Base-by-base conservation (phyloP, 1,140 invertebrate genomes). In the Panagrolaimus sp. region DNA sequence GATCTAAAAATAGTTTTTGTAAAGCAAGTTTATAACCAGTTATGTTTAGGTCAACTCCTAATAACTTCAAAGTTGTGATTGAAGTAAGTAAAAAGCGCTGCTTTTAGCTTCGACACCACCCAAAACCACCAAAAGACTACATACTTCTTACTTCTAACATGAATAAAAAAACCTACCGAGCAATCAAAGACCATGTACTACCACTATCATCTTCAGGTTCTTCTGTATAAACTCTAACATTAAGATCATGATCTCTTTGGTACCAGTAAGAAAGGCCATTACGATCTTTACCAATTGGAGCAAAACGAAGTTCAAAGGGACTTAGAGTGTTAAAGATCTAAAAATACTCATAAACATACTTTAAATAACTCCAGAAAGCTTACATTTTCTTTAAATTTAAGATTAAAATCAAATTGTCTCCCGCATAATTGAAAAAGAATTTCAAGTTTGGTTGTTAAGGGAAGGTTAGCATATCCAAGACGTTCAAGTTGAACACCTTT, bases 361-460 rank as follows among this genome's bases (percentile, higher is more conserved):
- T 24, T 24, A 64, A 4, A 14, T 8, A 48, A 5, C 48, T 24
- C 28, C 12, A 12, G 45, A 43, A 4, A 43, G 10, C 73, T 73
- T 71, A 77, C 76, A 70, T 44, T 76, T 65, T 77, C 76, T 32
- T 78, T 77, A 63, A 77, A 77, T 62, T 77, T 77, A 8, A 68
- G 15, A 55, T 77, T 77, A 46, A 47, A 77, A 55, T 77, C 76
- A 70, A 77, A 77, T 62, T 77, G 76, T 38, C 69, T 62, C 1
- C 75, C 69, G 63, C 76, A 77, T 0, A 77, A 48, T 14, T 73
- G 73, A 46, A 72, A 75, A 12, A 78, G 65, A 43, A 78, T 43
- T n/a, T 63, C 44, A 15, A 77, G 48, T 67, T 77, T 77, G 6
- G 73, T 47, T 12, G 17, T 28, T 0, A 75, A 43, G 3, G 76